Percentiles rank a stretch among this genome's conserved stretches.
Conservation (phyloP, 2,888 invertebrate genomes). For the Encarsia formosa region DNA sequence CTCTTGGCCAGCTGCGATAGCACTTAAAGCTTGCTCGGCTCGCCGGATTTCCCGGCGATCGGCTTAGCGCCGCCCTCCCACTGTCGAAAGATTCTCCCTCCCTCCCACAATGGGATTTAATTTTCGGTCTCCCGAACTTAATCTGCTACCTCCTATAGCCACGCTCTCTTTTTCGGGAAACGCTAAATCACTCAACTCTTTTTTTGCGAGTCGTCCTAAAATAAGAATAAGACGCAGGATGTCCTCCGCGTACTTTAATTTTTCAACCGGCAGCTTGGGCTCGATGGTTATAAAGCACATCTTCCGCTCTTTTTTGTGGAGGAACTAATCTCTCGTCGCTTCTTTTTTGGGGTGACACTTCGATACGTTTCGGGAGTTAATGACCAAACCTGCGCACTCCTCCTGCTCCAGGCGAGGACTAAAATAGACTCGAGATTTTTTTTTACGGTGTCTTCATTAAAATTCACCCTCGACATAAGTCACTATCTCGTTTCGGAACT, state of each 20-base stretch:
- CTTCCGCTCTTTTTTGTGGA: too few relatives aligned
- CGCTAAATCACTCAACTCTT: conserved; percentile 3
- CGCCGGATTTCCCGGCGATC: conserved; percentile 24
- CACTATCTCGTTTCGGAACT: conserved; percentile 27
- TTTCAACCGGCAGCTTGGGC: conserved; percentile 28
- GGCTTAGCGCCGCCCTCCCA: conserved; percentile 18
- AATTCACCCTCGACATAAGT: conserved; percentile 27
- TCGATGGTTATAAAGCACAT: conserved; percentile 19
- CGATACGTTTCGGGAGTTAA: too few relatives aligned
- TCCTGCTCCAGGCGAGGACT: too few relatives aligned
- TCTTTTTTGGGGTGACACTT: too few relatives aligned
- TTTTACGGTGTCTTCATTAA: conserved; percentile 27
- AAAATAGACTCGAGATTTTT: conserved; percentile 16
- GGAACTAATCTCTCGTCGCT: conserved; percentile 11
- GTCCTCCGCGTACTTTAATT: conserved; percentile 29
- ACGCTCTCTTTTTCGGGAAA: conserved; percentile 2
- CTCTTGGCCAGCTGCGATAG: conserved; percentile 10
- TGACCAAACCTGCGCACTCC: too few relatives aligned
- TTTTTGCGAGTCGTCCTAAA: conserved; percentile 24
- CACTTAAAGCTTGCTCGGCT: conserved; percentile 18
- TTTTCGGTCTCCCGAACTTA: conserved; percentile 30
- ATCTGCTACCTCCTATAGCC: conserved; percentile 18
- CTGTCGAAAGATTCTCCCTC: neutral
- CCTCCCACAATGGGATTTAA: conserved; percentile 28
- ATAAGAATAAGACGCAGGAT: conserved; percentile 25